Evolutionary conservation across 2,888 invertebrate genomes (phyloP), one percentile per base, ranked within the genome.

Genomic region (Acleris holmiana): DNA sequence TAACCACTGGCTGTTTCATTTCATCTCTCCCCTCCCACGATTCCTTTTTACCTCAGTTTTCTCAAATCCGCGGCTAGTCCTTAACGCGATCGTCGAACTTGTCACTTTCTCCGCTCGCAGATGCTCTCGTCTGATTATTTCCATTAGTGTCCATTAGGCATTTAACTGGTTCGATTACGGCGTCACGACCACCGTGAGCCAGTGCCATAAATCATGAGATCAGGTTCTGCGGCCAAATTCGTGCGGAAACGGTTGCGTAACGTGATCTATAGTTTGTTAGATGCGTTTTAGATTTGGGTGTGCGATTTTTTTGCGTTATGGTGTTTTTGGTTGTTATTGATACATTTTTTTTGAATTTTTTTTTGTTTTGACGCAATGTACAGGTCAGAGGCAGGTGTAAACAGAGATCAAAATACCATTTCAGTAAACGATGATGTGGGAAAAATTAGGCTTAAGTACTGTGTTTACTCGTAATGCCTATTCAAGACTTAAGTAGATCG

Each of bases 81-180:
- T 85, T 86, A 85, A 84, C 72, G 69, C 64, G 70, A 73, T 73
- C 74, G 69, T 77, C 80, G 75, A 80, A 77, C 80, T 83, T 85
- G 84, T 86, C 86, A 87, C 90, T 90, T 89, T 91, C 90, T 85
- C 89, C 76, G 66, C 66, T 83, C 83, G 79, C 85, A 83, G 91
- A 91, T 90, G 85, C 76, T 84, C 86, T 85, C 83, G 80, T 73
- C 76, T 76, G 89, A 91, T 91, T 83, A 89, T 87, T 85, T 85
- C 88, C 89, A 91, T 91, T 91, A 91, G 88, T 81, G 84, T 83
- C 91, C 91, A 91, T 91, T 91, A 91, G 85, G 84, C 82, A 83
- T 89, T 88, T 89, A 88, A 87, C 90, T 88, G 83, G 89, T 89
- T 89, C 86, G 88, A 90, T 88, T 87, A 86, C 86, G 79, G 73